A percentile compares a stretch with the other conserved stretches of the same genome.
phyloP scores from a whole-genome alignment of 1,140 invertebrate genomes.

The Drosophila bocqueti region DNA sequence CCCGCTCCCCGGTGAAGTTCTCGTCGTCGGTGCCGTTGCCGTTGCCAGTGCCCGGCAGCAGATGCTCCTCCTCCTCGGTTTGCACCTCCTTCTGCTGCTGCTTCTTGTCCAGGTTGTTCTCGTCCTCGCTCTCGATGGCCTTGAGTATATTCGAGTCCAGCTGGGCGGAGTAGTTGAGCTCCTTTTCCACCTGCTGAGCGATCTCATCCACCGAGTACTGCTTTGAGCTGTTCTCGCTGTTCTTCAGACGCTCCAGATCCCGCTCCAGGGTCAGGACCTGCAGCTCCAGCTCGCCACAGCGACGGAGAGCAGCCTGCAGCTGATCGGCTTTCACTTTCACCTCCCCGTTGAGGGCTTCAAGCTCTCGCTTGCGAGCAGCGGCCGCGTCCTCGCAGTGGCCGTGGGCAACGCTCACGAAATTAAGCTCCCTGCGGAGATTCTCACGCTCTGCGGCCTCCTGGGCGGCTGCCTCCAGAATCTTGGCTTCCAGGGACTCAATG shows the following conservation, averaged over 20 bases:
- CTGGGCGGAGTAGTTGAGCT: constrained; percentile 87
- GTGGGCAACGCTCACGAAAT: constrained; percentile 59
- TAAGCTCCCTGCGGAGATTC: constrained; percentile 65
- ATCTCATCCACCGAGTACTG: constrained; percentile 87
- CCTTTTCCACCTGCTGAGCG: constrained; percentile 86
- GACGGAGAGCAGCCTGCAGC: constrained; percentile 48
- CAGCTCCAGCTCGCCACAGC: constrained; percentile 45
- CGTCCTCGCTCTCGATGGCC: constrained; percentile 86
- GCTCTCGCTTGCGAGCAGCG: constrained; percentile 60
- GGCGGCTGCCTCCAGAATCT: constrained; percentile 59
- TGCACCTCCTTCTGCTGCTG: constrained; percentile 83
- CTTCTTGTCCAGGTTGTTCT: constrained; percentile 85
- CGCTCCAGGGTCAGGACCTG: constrained; percentile 59
- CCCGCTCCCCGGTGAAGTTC: constrained; percentile 78
- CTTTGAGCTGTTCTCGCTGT: constrained; percentile 73
- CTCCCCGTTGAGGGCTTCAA: constrained; percentile 62
- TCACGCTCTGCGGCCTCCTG: constrained; percentile 67
- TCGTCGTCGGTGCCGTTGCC: constrained; percentile 80
- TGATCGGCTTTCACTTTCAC: constrained; percentile 66
- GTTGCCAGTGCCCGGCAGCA: constrained; percentile 44
- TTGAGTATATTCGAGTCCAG: constrained; percentile 87
- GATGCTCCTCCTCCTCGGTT: constrained; percentile 43
- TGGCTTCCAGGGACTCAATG: constrained; percentile 56
- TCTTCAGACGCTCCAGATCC: constrained; percentile 70
- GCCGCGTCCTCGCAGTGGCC: constrained; percentile 63